Base-by-base conservation (phyloP, 1,140 invertebrate genomes). In the Uloborus diversus region DNA sequence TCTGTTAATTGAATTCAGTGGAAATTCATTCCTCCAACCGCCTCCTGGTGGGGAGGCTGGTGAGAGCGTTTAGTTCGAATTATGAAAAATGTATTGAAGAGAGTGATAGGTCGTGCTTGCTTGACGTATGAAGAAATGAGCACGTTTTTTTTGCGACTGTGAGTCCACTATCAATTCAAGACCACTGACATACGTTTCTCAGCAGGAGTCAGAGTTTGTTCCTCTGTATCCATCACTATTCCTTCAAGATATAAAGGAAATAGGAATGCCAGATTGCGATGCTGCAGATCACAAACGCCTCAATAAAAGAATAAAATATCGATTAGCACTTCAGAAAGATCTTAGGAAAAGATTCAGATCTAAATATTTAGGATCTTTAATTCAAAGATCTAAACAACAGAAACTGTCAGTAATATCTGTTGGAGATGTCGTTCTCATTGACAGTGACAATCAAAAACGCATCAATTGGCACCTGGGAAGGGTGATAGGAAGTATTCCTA, bases 1-100 rank as follows among this genome's bases (percentile, higher is more conserved):
- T 5, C 25, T 2, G 62, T 65, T 20, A 35, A 53, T 9, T 4
- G 47, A 2, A 69, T 69, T 20, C 5, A 32, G 27, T 53, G 66
- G 47, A 69, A 69, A 32, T 69, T 53, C 49, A 69, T 9, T 51
- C 42, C 30, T 51, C 47, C 23, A 4, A 51, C 28, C 17, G 27
- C 66, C 17, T 23, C 66, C 4, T 69, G 66, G 66, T 69, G 51
- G 42, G 28, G 66, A 3, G 66, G 66, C n/a, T 69, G 66, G 66
- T 69, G 25, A 49, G 49, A 69, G 25, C 11, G 42, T 13, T 56
- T 69, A 28, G 32, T 69, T 47, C 2, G 51, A 51, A 2, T 32
- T 1, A 27, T 56, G 33, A 69, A 69, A 32, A 13, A 27, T 23
- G 4, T 56, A 14, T 23, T 69, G 28, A 53, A 51, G 51, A 69